Evolutionary conservation across 2,797 vertebrate species (phyloP), one percentile per base, ranked within the genome.

Genomic region (Danio choprae): DNA sequence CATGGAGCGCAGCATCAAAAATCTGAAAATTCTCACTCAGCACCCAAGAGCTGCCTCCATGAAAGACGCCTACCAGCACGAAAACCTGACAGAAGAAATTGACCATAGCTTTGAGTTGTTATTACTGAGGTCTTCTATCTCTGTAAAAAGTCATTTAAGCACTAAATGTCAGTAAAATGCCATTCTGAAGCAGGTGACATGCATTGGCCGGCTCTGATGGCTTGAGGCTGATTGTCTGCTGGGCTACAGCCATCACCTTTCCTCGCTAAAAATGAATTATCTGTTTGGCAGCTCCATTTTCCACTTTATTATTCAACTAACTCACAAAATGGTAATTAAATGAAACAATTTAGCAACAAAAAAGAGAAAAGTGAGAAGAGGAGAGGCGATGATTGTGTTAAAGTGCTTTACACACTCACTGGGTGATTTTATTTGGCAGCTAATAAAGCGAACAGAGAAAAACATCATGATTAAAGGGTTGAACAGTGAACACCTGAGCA

Each of bases 241-340:
- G 82, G 76, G 76, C 67, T 8, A 43, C 74, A 72, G 76, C 83
- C 86, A 85, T 64, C 36, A 62, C 56, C 63, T 60, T 84, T 81
- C 74, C 74, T 71, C 60, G 48, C 58, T 80, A 64, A 84, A 83
- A 87, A 87, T 79, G 62, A 84, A 83, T 83, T 55, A 79, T 60
- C 50, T 85, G 65, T 84, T 87, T 83, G 72, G 84, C 84, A 85
- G 83, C 72, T 81, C 79, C 72, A 78, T 81, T 87, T 86, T 86
- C 77, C 84, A 87, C 74, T 84, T 84, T 62, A 87, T 84, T 74
- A 80, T 81, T 79, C 78, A 68, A 84, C 77, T 81, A 87, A 86
- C 84, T 85, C 85, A 85, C 72, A 84, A 78, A 86, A 83, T 81
- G 80, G 72, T 84, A 85, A 88, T 87, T 88, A 85, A 85, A 84